Evolutionary conservation across 2,888 invertebrate species (phyloP).

Genomic region (Kryphioiulus occultus): DNA sequence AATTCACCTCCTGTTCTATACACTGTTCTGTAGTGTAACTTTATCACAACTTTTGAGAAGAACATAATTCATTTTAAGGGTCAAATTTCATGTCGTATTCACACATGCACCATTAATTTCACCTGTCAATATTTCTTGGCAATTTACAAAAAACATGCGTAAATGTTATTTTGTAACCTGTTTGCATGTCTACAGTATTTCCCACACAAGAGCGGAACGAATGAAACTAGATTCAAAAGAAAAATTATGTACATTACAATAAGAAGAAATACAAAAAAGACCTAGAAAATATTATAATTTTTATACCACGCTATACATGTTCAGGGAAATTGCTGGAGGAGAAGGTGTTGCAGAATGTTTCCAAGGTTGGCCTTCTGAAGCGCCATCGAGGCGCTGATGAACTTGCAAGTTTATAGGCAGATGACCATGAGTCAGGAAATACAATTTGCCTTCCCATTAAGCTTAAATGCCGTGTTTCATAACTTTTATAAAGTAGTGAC

Average conservation of each 20-base stretch:
- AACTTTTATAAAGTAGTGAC: background rate
- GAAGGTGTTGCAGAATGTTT: background rate
- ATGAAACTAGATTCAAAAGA: background rate
- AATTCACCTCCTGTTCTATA: background rate
- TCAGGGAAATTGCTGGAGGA: background rate
- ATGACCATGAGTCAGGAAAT: background rate
- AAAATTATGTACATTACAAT: background rate
- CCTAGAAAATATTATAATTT: conserved; percentile 2
- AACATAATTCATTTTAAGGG: background rate
- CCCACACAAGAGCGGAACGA: too few relatives aligned
- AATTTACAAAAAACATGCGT: too few relatives aligned
- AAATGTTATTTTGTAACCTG: too few relatives aligned
- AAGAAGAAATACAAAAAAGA: background rate
- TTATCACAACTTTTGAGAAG: too few relatives aligned
- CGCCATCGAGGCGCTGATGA: conserved; percentile 17
- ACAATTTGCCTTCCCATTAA: background rate
- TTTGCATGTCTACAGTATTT: too few relatives aligned
- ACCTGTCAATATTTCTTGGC: background rate
- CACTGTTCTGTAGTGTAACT: too few relatives aligned
- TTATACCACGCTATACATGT: background rate
- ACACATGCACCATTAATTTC: background rate
- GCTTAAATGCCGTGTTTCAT: background rate
- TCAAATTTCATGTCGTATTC: background rate
- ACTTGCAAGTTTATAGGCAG: background rate
- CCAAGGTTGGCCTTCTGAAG: conserved; percentile 1